phyloP scores from a whole-genome alignment of 1,140 invertebrate genomes.

The Magallana gigas region DNA sequence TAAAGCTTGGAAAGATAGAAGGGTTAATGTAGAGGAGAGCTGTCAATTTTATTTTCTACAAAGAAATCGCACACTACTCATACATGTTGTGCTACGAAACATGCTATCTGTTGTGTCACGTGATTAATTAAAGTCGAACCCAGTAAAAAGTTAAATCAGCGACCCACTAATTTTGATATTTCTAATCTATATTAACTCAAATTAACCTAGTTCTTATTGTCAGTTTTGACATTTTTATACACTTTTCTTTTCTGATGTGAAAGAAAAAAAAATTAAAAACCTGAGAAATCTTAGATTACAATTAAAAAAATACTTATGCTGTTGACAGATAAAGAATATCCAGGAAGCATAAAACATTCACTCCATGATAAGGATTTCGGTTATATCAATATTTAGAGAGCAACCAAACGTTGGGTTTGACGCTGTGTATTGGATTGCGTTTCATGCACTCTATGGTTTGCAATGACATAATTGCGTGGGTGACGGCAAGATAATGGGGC shows the following conservation, averaged over 20 bases:
- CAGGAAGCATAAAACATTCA: not conserved
- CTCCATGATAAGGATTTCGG: not conserved
- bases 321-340: not conserved
- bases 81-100: no score
- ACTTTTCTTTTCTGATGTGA: not conserved
- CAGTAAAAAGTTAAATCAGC: no score
- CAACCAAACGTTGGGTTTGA: no score
- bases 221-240: not conserved
- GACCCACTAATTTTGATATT: no score
- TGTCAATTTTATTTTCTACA: not conserved
- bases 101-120: no score
- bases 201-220: not conserved
- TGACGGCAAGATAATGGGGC: no score
- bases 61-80: no score
- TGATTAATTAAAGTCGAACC: no score
- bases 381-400: not conserved
- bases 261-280: not conserved
- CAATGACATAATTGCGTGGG: no score
- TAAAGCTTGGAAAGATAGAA: not conserved
- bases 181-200: no score
- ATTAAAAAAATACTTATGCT: not conserved
- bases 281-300: not conserved
- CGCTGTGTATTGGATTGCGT: no score
- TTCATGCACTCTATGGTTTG: no score
- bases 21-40: not conserved